phyloP scores from a whole-genome alignment of 2,113 vertebrate genomes.

The Sus scrofa region T2T-Sscrofa CM000830.6:41342501-41343000 shows the following conservation, averaged over 20 bases:
- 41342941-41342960: background rate
- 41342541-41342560: background rate
- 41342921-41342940: background rate
- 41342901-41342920: background rate
- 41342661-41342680: background rate
- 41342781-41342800: background rate
- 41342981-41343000: background rate
- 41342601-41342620: background rate
- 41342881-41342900: background rate
- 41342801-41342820: background rate
- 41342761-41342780: background rate
- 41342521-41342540: background rate
- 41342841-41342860: background rate
- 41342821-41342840: background rate
- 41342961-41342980: background rate
- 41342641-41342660: constrained; percentile 24
- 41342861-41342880: background rate
- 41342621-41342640: background rate
- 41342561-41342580: background rate
- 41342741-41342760: background rate
- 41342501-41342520: background rate
- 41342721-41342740: background rate
- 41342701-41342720: background rate
- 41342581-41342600: background rate
- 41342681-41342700: background rate